Percentiles rank a stretch among this genome's conserved stretches.
phyloP scores from a whole-genome alignment of 2,113 vertebrate species.

The Ceyx margarethae region DNA sequence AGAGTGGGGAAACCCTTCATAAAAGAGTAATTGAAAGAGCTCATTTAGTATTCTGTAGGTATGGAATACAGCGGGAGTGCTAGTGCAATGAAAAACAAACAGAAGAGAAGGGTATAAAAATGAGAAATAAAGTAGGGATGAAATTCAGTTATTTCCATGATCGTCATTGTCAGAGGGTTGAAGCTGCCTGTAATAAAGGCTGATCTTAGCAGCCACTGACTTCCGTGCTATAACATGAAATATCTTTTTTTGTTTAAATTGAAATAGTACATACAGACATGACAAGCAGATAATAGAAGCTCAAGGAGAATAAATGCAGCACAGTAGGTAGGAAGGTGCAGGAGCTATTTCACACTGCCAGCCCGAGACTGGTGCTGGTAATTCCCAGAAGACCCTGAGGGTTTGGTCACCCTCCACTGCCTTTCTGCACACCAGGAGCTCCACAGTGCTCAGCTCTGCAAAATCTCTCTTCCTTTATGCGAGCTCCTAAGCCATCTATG shows the following conservation, averaged over 20 bases:
- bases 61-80: not conserved
- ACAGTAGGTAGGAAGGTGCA: not conserved
- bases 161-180: not conserved
- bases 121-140: not conserved
- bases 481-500: not conserved
- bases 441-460: not conserved
- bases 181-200: not conserved
- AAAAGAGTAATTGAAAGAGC: not conserved
- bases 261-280: not conserved
- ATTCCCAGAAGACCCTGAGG: not conserved
- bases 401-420: not conserved
- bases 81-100: not conserved
- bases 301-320: not conserved
- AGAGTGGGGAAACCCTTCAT: not conserved
- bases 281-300: slow-evolving; percentile 27
- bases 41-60: not conserved
- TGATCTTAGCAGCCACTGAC: slow-evolving; percentile 7
- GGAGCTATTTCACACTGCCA: not conserved
- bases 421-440: not conserved
- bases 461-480: not conserved
- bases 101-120: slow-evolving; percentile 17
- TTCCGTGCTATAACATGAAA: slow-evolving; percentile 21
- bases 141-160: not conserved
- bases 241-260: slow-evolving; percentile 46
- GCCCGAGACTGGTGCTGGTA: not conserved